Base-by-base conservation (phyloP, 2,113 vertebrate genomes). In the Hepsetus odoe region DNA sequence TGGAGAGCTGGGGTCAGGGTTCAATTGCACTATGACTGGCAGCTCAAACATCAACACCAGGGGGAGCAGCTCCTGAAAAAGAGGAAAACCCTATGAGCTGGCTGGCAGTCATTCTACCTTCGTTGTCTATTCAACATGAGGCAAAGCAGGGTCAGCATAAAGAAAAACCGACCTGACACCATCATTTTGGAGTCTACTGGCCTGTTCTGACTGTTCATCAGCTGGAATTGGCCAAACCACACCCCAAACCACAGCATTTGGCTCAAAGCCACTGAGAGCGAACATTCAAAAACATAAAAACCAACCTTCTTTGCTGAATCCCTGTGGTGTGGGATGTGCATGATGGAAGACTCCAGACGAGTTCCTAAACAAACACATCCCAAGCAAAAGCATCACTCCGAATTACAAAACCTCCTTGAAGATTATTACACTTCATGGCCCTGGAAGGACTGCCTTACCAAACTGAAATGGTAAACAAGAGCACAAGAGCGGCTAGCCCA, bases 1-100 rank as follows among this genome's bases (percentile, higher is more conserved):
- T 0, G 96, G 96, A 66, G 97, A 97, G 85, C 93, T 96, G 72
- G 97, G 96, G 88, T 99, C 98, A 0, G 98, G 95, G 62, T 84
- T 84, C 69, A 80, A 56, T 87, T 99, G 97, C 62, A 98, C 94
- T 90, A 99, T 97, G 88, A 96, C 96, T 38, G 98, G 98, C 71
- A 99, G 91, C 89, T 99, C 98, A 77, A 99, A 99, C 89, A 96
- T 97, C 86, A 99, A 90, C 83, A 98, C 97, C 85, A 99, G 91
- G 42, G 98, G 98, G 83, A 99, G 96, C 86, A 99, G 92, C 87
- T 99, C 98, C 98, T 99, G 75, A 5, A 84, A 7, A 44, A 33
- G 16, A 22, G 32, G 3, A 44, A 42, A 30, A 3, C 46, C 32
- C 4, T 18, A 53, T 14, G 10, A 40, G 32, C 59, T 49, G n/a